Base-by-base conservation (phyloP, 2,797 vertebrate genomes). In the Propithecus perrieri region DNA sequence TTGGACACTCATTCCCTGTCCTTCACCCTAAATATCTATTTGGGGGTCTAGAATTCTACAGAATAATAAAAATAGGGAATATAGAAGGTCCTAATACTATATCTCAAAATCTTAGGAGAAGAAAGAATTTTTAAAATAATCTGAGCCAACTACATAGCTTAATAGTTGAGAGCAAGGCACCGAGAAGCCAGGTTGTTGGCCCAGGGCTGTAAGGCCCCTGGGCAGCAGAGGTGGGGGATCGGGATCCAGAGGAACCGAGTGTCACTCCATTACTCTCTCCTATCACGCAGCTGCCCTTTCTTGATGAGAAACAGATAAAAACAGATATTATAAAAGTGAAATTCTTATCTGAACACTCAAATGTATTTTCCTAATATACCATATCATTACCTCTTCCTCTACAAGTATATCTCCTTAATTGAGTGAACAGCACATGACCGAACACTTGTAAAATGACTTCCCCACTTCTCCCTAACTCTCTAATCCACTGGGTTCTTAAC, bases 221-320 rank as follows among this genome's bases (percentile, higher is more conserved):
- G 41, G 33, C 10, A 61, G 41, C 33, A 46, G 63, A 55, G 35
- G 33, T 59, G 0, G 20, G 50, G 17, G 33, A 65, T 13, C 4
- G 30, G 38, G 35, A 71, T 24, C 61, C n/a, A 57, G 46, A 35
- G 38, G 6, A 20, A 28, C 2, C 24, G 24, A 53, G 10, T 7
- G 38, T 14, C n/a, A 9, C 30, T 33, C 57, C 33, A 18, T 11
- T 26, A 55, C 10, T 8, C n/a, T 72, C 46, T 53, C 61, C 53
- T n/a, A 74, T 14, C 38, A 48, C 20, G 76, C 63, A 26, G 17
- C 55, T 38, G 48, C 28, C 48, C 85, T 41, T 55, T 86, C 63
- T 75, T 78, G 76, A 50, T 4, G 50, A 93, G 91, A 81, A 72
- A 69, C 57, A 94, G 43, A 72, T 63, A 88, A 79, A 88, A 93